A percentile compares a stretch with the other conserved stretches of the same genome.
Conservation (phyloP, 2,113 vertebrate species). For the Caloenas nicobarica region DNA sequence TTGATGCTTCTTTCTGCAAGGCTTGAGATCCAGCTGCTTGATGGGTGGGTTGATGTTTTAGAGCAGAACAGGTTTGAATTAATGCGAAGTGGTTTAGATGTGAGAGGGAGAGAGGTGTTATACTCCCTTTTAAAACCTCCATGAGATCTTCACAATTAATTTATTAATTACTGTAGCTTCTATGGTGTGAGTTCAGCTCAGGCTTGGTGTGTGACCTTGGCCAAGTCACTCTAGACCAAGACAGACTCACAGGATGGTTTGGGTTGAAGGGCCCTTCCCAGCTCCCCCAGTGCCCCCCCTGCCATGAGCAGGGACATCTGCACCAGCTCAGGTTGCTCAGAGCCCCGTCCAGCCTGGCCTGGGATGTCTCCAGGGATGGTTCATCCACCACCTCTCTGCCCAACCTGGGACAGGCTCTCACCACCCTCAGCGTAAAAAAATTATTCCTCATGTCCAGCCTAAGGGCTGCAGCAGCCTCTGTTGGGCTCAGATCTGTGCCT, state of each 20-base stretch:
- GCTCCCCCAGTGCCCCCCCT: too few relatives aligned
- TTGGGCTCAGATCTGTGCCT: rapidly evolving
- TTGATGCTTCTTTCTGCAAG: background rate
- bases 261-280: too few relatives aligned
- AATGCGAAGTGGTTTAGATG: background rate
- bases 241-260: too few relatives aligned
- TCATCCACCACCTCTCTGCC: too few relatives aligned
- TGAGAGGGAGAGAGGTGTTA: background rate
- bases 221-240: background rate
- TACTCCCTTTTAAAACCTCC: background rate
- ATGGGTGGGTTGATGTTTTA: background rate
- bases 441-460: too few relatives aligned
- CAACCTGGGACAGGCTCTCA: too few relatives aligned
- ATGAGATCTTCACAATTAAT: background rate
- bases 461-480: background rate
- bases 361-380: too few relatives aligned
- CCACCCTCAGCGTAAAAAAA: too few relatives aligned
- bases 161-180: background rate
- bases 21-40: background rate
- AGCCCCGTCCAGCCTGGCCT: too few relatives aligned
- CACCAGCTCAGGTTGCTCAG: too few relatives aligned
- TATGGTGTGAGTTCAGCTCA: background rate
- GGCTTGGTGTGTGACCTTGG: background rate
- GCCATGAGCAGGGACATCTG: too few relatives aligned
- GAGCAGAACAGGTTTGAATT: background rate